Percentiles rank a stretch among this genome's conserved stretches.
phyloP scores from a whole-genome alignment of 2,888 invertebrate species.

The Hydroisotoma schaefferi region DNA sequence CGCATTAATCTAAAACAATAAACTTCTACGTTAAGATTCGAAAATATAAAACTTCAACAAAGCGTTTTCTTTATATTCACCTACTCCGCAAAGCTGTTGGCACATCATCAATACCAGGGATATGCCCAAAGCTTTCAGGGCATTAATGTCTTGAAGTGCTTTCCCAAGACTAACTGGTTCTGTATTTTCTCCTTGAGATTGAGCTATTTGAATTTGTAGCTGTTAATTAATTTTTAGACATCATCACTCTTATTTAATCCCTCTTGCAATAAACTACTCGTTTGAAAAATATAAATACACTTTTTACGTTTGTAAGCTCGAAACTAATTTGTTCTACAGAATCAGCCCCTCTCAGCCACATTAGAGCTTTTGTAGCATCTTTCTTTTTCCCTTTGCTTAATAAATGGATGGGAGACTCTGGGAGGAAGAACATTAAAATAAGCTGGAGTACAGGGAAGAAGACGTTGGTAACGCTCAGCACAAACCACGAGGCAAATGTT shows the following conservation, averaged over 20 bases:
- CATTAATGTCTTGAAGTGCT: too few species aligned
- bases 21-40: too few species aligned
- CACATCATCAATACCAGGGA: constrained; percentile 23
- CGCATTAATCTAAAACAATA: constrained; percentile 67
- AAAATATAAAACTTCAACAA: background rate
- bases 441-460: constrained; percentile 68
- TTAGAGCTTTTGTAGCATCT: constrained; percentile 67
- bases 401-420: constrained; percentile 67
- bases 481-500: constrained; percentile 60
- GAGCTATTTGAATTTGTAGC: background rate
- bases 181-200: background rate
- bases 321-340: constrained; percentile 64
- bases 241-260: too few species aligned
- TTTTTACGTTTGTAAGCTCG: constrained; percentile 58
- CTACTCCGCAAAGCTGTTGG: constrained; percentile 33
- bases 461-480: constrained; percentile 65
- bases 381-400: constrained; percentile 58
- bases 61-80: background rate
- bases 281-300: constrained; percentile 21
- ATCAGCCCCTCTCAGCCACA: constrained; percentile 68
- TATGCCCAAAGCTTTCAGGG: constrained; percentile 25
- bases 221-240: too few species aligned
- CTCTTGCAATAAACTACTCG: background rate
- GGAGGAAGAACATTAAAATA: constrained; percentile 73
- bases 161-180: background rate